Evolutionary conservation across 2,797 vertebrate species (phyloP), one percentile per base, ranked within the genome.

Genomic region (Trematomus bernacchii): DNA sequence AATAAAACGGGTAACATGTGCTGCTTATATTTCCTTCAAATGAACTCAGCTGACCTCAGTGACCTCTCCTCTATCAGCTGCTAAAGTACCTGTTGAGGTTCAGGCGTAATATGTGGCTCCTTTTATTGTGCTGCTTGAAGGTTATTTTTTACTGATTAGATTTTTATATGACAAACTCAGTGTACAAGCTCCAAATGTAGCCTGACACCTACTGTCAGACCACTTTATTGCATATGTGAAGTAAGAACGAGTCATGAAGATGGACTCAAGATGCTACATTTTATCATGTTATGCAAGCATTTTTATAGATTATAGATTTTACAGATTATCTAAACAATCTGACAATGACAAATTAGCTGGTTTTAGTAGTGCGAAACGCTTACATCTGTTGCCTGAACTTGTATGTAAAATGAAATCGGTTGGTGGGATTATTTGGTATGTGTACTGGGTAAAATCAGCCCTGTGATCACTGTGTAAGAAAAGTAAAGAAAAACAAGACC

Each of bases 401-500:
- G 12, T 3, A 23, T 19, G 8, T 55, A 18, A 77, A 33, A 23
- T 37, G 4, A 62, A 21, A 2, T 55, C 4, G 19, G 57, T 53
- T 8, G 64, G 30, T 52, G 37, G 40, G 37, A 15, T 8, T 64
- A 33, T 55, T 53, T 61, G 50, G 18, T 44, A 48, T 73, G 46
- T 77, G 18, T 60, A 18, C 43, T 30, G 2, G 27, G 44, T 71
- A 42, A 15, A 44, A 16, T 14, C 13, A 46, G 10, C 10, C 60
- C 12, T 73, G 33, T 18, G 58, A 63, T 50, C 21, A 54, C 12
- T 18, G 13, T 42, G 7, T 5, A 62, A 27, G n/a, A 66, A 65
- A 23, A 51, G 27, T 6, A 70, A 4, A 86, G 33, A 87, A 50
- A 85, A 47, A 76, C 27, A 76, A 68, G 61, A 77, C 43, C 23